phyloP scores from a whole-genome alignment of 2,888 invertebrate genomes.

The Harpalus rubripes region DNA sequence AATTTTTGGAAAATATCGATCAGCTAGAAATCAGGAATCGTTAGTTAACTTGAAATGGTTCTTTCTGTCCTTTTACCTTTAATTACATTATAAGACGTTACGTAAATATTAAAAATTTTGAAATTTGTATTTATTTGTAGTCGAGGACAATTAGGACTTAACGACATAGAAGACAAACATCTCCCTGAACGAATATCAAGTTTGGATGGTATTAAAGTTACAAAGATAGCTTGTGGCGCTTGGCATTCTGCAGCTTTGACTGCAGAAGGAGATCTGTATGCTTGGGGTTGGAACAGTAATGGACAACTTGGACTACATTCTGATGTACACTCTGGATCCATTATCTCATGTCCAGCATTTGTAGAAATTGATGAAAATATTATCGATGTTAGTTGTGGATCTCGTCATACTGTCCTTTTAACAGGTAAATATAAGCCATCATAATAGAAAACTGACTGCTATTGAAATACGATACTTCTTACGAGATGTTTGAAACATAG shows the following conservation, averaged over 20 bases:
- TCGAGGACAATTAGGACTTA: conserved; percentile 92
- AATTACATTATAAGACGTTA: too few relatives aligned
- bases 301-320: conserved; percentile 88
- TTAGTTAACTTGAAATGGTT: too few relatives aligned
- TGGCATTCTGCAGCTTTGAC: conserved; percentile 93
- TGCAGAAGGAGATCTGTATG: conserved; percentile 89
- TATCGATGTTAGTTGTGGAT: conserved; percentile 85
- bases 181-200: conserved; percentile 85
- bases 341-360: conserved; percentile 78
- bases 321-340: conserved; percentile 75
- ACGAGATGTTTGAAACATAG: too few relatives aligned
- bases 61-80: too few relatives aligned
- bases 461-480: too few relatives aligned
- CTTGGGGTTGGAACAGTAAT: conserved; percentile 95
- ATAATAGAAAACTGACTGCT: too few relatives aligned
- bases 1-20: too few relatives aligned
- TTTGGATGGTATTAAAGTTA: conserved; percentile 87
- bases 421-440: conserved; percentile 75
- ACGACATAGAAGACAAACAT: conserved; percentile 82
- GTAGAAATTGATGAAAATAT: conserved; percentile 78
- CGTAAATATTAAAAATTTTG: neutral
- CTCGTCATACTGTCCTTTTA: conserved; percentile 85
- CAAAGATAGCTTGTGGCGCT: conserved; percentile 87
- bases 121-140: conserved; percentile 77
- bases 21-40: too few relatives aligned